Evolutionary conservation across 2,888 invertebrate genomes (phyloP).

Genomic region (Hemithea aestivaria): DNA sequence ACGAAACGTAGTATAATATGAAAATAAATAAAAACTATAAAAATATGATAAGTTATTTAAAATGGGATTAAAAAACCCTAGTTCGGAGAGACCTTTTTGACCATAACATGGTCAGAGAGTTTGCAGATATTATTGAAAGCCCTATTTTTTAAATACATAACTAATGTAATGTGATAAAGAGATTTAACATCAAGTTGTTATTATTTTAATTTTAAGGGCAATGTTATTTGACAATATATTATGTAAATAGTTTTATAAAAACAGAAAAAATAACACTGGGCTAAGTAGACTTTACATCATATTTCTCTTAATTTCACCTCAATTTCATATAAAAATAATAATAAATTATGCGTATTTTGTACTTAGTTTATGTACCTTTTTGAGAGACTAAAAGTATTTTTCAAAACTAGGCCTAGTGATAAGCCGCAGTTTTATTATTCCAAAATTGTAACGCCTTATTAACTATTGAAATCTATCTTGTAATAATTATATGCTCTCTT

Average conservation of each 20-base stretch:
- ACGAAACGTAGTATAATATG: slow-evolving; percentile 7
- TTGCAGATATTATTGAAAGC: slow-evolving; percentile 7
- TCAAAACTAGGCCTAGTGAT: too few species aligned
- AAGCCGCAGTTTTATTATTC: too few species aligned
- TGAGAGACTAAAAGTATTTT: too few species aligned
- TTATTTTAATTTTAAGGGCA: slow-evolving; percentile 7
- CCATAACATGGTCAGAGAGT: too few species aligned
- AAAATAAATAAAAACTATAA: slow-evolving; percentile 4
- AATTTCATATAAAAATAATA: too few species aligned
- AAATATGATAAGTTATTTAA: slow-evolving; percentile 7
- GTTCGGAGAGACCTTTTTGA: too few species aligned
- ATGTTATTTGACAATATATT: slow-evolving; percentile 22
- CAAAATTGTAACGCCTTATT: too few species aligned
- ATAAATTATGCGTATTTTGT: too few species aligned
- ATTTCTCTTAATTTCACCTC: too few species aligned
- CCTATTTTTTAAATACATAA: slow-evolving; percentile 14
- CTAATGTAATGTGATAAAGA: slow-evolving; percentile 24
- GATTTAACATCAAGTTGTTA: slow-evolving; percentile 6
- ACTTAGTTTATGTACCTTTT: too few species aligned
- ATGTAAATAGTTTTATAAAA: slow-evolving; percentile 7
- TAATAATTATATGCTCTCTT: slow-evolving; percentile 19
- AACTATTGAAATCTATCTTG: slow-evolving; percentile 8
- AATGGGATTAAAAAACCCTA: slow-evolving; percentile 5
- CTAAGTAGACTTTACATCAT: too few species aligned
- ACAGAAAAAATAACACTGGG: too few species aligned